Conservation (phyloP, 2,888 invertebrate genomes). For the Diaperis boleti region DNA sequence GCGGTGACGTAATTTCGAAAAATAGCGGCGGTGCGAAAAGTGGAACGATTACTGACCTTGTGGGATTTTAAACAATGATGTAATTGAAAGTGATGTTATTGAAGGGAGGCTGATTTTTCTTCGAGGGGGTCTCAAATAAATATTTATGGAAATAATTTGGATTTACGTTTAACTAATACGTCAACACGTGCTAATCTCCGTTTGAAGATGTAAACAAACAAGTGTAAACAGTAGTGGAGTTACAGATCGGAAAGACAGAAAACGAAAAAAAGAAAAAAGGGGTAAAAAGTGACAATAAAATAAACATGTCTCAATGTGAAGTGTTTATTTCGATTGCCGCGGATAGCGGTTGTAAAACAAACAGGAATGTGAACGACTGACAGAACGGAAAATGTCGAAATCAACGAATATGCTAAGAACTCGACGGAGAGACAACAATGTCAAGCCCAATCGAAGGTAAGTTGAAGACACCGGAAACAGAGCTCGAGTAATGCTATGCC, state of each 20-base stretch:
- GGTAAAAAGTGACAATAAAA: slow-evolving; percentile 13
- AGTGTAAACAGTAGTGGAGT: neutral
- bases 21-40: neutral
- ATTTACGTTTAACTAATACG: slow-evolving; percentile 3
- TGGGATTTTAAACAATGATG: slow-evolving; percentile 1
- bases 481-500: neutral
- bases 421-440: slow-evolving; percentile 86
- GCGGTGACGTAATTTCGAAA: neutral
- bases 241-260: too few relatives aligned
- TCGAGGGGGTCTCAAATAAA: neutral
- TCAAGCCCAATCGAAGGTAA: slow-evolving; percentile 89
- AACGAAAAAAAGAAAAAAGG: neutral
- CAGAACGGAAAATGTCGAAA: slow-evolving; percentile 72
- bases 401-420: slow-evolving; percentile 84
- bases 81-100: neutral
- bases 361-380: neutral
- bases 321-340: slow-evolving; percentile 16
- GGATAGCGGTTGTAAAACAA: neutral
- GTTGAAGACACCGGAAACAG: neutral
- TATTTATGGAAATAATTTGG: slow-evolving; percentile 12
- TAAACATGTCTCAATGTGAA: slow-evolving; percentile 24
- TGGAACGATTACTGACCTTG: neutral
- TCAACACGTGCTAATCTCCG: slow-evolving; percentile 21
- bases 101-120: neutral
- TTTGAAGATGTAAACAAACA: slow-evolving; percentile 12